phyloP scores from a whole-genome alignment of 2,888 invertebrate genomes.

The Strigamia maritima region DNA sequence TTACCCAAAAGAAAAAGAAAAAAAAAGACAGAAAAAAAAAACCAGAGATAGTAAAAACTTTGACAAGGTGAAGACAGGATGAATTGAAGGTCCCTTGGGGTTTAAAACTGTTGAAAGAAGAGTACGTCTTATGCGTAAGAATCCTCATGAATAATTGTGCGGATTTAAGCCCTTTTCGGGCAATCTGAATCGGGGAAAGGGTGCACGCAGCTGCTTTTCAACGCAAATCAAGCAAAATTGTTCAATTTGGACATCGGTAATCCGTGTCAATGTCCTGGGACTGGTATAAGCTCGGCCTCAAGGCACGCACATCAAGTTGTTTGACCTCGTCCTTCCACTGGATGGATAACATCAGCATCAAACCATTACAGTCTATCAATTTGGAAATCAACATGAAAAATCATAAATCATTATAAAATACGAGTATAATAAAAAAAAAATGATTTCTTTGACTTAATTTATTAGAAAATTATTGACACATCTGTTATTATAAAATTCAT shows the following conservation, averaged over 20 bases:
- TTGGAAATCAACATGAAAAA: background rate
- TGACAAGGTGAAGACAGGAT: constrained; percentile 24
- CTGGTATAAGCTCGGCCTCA: background rate
- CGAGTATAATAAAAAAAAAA: no score
- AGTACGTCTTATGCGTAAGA: constrained; percentile 6
- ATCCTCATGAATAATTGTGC: background rate
- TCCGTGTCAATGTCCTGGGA: constrained; percentile 26
- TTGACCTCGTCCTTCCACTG: constrained; percentile 12
- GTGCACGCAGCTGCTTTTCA: constrained; percentile 12
- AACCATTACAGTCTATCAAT: background rate
- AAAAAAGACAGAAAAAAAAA: background rate
- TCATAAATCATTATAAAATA: no score
- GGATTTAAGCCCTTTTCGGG: constrained; percentile 21
- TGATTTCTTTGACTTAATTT: background rate
- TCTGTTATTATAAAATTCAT: no score
- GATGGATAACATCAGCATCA: background rate
- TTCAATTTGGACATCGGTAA: constrained; percentile 18
- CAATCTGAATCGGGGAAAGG: constrained; percentile 13
- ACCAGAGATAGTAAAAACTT: background rate
- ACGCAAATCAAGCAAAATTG: constrained; percentile 26
- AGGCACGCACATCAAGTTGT: constrained; percentile 12
- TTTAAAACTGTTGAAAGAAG: constrained; percentile 3
- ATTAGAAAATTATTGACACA: no score
- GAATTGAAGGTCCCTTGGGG: constrained; percentile 7
- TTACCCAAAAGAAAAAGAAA: background rate